Percentiles rank a stretch among this genome's conserved stretches.
These are phyloP conservation scores for Amiota mariae DNA, from an alignment of 2,888 invertebrate genomes.

Conservation along the genomic window DNA sequence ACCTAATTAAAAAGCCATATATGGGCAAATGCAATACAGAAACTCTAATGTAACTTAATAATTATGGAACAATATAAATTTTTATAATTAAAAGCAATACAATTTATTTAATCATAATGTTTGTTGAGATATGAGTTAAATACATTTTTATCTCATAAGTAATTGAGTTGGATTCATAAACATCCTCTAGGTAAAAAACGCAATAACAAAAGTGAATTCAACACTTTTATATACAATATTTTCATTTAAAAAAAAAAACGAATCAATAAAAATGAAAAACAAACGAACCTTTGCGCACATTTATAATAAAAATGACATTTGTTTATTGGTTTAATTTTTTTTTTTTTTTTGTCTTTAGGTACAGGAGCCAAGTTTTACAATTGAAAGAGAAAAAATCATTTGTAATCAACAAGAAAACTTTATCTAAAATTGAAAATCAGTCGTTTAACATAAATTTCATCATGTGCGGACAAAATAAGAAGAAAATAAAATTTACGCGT, in stretches of 20 bases:
- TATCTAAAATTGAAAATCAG: conserved; percentile 64
- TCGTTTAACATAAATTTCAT: conserved; percentile 53
- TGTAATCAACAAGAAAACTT: conserved; percentile 37
- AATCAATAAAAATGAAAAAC: conserved; percentile 37
- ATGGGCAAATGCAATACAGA: background rate
- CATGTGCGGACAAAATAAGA: background rate
- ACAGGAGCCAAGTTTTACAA: conserved; percentile 27
- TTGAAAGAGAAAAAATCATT: no score
- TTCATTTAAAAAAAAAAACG: no score
- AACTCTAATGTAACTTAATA: no score
- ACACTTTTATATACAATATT: no score
- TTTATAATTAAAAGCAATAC: background rate
- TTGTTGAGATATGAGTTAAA: background rate
- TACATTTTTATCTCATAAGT: conserved; percentile 12
- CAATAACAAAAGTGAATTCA: no score
- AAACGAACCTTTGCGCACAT: conserved; percentile 13
- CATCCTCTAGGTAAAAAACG: no score
- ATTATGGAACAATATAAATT: background rate
- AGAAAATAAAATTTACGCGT: background rate
- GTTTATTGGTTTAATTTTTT: background rate
- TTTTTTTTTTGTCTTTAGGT: conserved; percentile 25
- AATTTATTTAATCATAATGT: background rate
- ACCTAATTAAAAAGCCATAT: background rate
- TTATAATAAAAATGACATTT: background rate
- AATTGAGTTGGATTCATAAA: no score